phyloP scores from a whole-genome alignment of 64 coral and sea anemone genomes.

The Dendrophyllia cribrosa region DNA sequence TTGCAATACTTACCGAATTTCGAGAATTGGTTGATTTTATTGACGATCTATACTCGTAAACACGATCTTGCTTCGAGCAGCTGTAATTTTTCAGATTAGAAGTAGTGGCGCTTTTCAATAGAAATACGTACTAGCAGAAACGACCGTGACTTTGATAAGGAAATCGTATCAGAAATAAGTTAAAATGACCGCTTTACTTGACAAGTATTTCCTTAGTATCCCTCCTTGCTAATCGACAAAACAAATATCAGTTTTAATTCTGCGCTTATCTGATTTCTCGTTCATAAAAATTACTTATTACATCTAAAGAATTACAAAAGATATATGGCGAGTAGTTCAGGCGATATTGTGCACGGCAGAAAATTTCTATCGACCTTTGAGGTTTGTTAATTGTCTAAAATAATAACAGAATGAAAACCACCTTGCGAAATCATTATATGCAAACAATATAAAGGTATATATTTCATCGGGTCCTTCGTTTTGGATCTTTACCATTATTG shows the following conservation, averaged over 20 bases:
- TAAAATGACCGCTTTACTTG: not conserved
- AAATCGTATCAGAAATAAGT: constrained; percentile 11
- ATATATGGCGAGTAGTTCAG: not conserved
- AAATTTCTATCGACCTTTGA: not conserved
- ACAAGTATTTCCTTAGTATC: constrained; percentile 18
- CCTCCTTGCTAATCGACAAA: not conserved
- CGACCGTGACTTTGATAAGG: not conserved
- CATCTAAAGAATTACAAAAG: not conserved
- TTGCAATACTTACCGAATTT: no score
- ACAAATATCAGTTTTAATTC: constrained; percentile 37
- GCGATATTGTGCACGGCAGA: not conserved
- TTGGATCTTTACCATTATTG: not conserved
- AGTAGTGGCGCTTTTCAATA: not conserved
- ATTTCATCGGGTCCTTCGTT: not conserved
- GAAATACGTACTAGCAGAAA: not conserved
- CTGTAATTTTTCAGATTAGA: not conserved
- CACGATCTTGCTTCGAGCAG: not conserved
- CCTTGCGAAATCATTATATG: no score
- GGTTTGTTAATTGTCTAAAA: not conserved
- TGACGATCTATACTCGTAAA: no score
- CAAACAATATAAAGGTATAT: not conserved
- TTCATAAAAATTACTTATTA: not conserved
- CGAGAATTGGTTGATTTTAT: no score
- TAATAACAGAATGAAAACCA: no score
- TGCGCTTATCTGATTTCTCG: constrained; percentile 25